A percentile compares a stretch with the other conserved stretches of the same genome.
Conservation (phyloP, 2,113 vertebrate species). For the Carassius auratus region DNA sequence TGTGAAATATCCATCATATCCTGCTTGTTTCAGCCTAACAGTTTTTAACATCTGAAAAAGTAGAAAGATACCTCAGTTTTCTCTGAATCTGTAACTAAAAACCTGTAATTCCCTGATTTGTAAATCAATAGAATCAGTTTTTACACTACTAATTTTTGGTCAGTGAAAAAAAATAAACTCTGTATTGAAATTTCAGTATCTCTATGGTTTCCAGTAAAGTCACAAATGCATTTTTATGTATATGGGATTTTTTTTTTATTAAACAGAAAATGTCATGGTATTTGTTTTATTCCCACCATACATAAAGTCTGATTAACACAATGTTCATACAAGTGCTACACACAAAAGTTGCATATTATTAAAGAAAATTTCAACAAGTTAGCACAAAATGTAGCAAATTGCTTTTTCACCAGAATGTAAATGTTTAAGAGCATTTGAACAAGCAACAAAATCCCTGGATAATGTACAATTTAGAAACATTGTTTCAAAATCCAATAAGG, state of each 20-base stretch:
- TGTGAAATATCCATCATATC: neutral
- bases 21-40: neutral
- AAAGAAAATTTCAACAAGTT: slow-evolving; percentile 15
- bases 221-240: neutral
- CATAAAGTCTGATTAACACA: neutral
- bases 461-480: neutral
- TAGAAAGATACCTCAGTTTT: neutral
- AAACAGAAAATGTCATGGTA: neutral
- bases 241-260: slow-evolving; percentile 7
- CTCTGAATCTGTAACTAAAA: neutral
- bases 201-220: neutral
- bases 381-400: neutral
- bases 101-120: neutral
- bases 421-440: neutral
- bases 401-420: slow-evolving; percentile 7
- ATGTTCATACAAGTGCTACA: neutral
- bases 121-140: neutral
- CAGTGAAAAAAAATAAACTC: neutral
- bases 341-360: slow-evolving; percentile 2
- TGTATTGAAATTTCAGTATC: neutral
- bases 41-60: neutral
- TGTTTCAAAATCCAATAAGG: neutral
- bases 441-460: neutral
- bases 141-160: neutral
- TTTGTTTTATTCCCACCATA: neutral